These are phyloP conservation scores for Ptycholaimellus sp. DNA, from an alignment of 2,888 invertebrate species.

Conservation along the genomic window DNA sequence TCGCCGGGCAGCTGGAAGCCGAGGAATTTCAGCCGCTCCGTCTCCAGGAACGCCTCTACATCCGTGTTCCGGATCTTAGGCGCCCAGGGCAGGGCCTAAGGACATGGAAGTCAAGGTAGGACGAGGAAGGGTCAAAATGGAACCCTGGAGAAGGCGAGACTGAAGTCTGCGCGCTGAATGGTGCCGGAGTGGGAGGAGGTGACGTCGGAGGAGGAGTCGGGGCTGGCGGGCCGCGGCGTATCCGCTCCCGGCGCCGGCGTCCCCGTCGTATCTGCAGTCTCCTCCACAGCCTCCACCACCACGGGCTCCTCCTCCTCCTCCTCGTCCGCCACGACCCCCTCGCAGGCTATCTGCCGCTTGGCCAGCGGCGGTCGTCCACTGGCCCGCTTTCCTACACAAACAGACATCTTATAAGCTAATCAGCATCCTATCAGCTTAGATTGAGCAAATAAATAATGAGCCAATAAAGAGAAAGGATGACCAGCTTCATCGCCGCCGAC, in stretches of 20 bases:
- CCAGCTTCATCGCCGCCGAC: not conserved
- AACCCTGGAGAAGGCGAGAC: too few species aligned
- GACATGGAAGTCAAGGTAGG: too few species aligned
- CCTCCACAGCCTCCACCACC: conserved; percentile 1
- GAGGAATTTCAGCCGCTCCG: conserved; percentile 53
- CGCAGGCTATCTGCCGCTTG: not conserved
- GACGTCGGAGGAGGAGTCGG: not conserved
- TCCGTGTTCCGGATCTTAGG: conserved; percentile 89
- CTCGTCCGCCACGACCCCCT: not conserved
- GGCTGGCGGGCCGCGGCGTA: not conserved
- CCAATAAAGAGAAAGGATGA: too few species aligned
- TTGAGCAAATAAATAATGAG: too few species aligned
- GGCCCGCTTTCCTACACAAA: not conserved
- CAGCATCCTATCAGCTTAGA: too few species aligned
- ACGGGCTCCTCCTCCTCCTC: not conserved
- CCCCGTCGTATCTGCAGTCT: too few species aligned
- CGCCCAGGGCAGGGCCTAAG: conserved; percentile 70
- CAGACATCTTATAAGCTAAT: too few species aligned
- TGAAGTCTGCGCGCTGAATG: too few species aligned
- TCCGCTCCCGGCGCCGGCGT: not conserved
- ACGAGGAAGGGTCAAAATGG: too few species aligned
- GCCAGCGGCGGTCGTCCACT: not conserved
- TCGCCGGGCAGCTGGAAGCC: conserved; percentile 65
- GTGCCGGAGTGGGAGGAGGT: not conserved
- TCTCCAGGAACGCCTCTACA: conserved; percentile 65